Conservation (phyloP, 2,888 invertebrate genomes). For the Crioceris asparagi region DNA sequence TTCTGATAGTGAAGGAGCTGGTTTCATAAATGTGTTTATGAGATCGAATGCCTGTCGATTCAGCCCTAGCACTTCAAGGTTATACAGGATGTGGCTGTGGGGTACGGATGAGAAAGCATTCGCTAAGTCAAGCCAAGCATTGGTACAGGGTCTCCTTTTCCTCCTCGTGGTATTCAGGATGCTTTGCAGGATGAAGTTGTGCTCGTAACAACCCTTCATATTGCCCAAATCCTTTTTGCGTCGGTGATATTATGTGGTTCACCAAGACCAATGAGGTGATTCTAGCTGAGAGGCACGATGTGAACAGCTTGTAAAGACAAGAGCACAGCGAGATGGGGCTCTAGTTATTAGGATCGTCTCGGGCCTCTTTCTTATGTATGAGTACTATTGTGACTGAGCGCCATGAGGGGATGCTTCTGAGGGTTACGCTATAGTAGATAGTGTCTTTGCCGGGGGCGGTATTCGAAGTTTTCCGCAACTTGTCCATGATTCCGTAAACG, state of each 20-base stretch:
- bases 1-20: too few relatives aligned
- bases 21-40: too few relatives aligned
- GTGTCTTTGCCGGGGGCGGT: too few relatives aligned
- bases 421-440: too few relatives aligned
- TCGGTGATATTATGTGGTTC: constrained; percentile 10
- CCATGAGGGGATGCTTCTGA: too few relatives aligned
- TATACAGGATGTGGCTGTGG: constrained; percentile 18
- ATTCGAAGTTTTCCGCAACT: too few relatives aligned
- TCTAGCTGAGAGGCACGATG: constrained; percentile 18
- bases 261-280: too few relatives aligned
- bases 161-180: constrained; percentile 18
- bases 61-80: constrained; percentile 4
- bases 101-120: constrained; percentile 34
- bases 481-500: too few relatives aligned
- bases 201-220: constrained; percentile 29
- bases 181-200: constrained; percentile 30
- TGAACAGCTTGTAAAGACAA: constrained; percentile 20
- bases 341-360: constrained; percentile 27
- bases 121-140: constrained; percentile 32
- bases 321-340: constrained; percentile 24
- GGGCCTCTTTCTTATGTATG: too few relatives aligned
- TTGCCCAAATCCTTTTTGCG: constrained; percentile 32
- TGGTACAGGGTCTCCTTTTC: constrained; percentile 11
- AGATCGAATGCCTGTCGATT: neutral
- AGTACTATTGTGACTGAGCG: too few relatives aligned